Evolutionary conservation across 2,113 vertebrate genomes (phyloP).

Genomic region (Seriola aureovittata): DNA sequence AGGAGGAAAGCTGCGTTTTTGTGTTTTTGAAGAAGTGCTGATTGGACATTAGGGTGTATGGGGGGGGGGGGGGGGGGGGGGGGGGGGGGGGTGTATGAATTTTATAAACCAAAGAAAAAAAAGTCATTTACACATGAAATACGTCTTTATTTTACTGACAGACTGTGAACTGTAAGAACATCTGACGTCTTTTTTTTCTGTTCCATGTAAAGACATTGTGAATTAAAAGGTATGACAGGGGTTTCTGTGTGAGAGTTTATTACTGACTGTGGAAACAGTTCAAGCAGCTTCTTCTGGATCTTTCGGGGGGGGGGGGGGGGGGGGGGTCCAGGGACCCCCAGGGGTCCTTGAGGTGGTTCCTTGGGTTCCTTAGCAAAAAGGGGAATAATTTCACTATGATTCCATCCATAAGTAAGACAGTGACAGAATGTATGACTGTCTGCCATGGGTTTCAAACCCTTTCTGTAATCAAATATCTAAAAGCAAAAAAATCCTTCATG

Average conservation of each 20-base stretch:
- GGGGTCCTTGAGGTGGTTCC: no score
- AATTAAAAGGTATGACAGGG: constrained; percentile 56
- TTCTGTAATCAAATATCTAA: no score
- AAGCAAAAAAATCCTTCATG: no score
- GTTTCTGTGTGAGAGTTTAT: neutral
- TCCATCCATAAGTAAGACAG: no score
- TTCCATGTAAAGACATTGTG: constrained; percentile 39
- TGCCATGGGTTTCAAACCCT: no score
- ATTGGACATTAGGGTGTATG: neutral
- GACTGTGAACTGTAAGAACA: constrained; percentile 42
- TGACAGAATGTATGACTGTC: no score
- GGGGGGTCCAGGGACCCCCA: no score
- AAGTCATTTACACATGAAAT: neutral
- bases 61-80: neutral
- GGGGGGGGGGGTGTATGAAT: no score
- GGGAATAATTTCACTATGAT: no score
- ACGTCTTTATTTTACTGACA: constrained; percentile 12
- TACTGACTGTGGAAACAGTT: neutral
- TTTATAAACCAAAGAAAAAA: constrained; percentile 3
- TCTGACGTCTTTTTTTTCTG: constrained; percentile 27
- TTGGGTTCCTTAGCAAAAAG: no score
- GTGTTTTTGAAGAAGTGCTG: neutral
- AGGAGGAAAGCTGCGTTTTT: neutral
- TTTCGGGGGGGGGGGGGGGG: no score
- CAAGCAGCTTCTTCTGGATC: no score